Evolutionary conservation across 2,888 invertebrate genomes (phyloP), one percentile per base, ranked within the genome.

Genomic region (Pseudoips prasinana): DNA sequence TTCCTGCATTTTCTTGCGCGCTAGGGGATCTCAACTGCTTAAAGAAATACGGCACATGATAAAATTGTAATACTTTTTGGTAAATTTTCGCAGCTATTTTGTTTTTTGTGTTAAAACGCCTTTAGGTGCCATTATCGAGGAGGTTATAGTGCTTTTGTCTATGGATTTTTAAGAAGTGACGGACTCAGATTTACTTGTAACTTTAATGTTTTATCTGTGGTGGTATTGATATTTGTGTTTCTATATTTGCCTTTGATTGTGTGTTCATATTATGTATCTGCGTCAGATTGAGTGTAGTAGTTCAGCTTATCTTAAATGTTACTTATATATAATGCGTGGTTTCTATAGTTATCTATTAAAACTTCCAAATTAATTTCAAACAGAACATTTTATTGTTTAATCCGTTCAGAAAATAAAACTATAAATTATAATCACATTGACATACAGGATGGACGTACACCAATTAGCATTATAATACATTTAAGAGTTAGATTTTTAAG

Each of bases 331-430:
- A n/a, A n/a, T n/a, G n/a, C n/a, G n/a, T n/a, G n/a, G n/a, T n/a
- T n/a, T n/a, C n/a, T n/a, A n/a, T n/a, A n/a, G n/a, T 14, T 5
- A 3, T 14, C 3, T 1, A 17, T 4, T 43, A 19, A 86, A 87
- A 88, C 79, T 68, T 57, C 77, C 60, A 65, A 49, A 53, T 53
- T 73, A 76, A 85, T 83, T 84, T 79, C 81, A 88, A 88, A 88
- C 87, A 88, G 87, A 88, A 88, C 88, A 88, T 87, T 88, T 88
- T 86, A 88, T 88, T 87, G 78, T 82, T 85, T 83, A 85, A 87
- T 86, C 84, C 87, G 85, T 86, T 85, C 78, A 84, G 78, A 82
- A 75, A 84, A 82, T 76, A 83, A 81, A 60, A 63, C 57, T 64
- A 63, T 66, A 64, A 80, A 78, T 72, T 70, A 79, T 80, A 79